Percentiles rank a stretch among this genome's conserved stretches.
phyloP scores from a whole-genome alignment of 2,113 vertebrate genomes.

The Corapipo altera region DNA sequence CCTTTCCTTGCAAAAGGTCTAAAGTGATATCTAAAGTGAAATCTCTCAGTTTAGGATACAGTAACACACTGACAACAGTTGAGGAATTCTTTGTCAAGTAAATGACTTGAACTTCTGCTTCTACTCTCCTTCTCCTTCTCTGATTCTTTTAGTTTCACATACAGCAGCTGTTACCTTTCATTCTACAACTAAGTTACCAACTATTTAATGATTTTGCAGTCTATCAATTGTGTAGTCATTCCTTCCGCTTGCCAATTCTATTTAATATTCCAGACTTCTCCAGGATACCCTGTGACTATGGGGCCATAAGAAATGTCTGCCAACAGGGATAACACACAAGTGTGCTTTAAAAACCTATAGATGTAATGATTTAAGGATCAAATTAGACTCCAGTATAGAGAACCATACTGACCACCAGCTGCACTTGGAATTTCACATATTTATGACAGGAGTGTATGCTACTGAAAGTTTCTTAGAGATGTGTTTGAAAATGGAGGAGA shows the following conservation, averaged over 20 bases:
- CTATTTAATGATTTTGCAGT: conserved; percentile 12
- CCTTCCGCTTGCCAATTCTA: neutral
- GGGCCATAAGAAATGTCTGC: neutral
- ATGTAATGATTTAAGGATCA: neutral
- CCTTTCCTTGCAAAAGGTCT: neutral
- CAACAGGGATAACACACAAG: neutral
- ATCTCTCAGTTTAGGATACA: neutral
- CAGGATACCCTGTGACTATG: neutral
- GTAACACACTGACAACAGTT: neutral
- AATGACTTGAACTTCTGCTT: neutral
- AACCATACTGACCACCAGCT: neutral
- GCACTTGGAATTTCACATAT: neutral
- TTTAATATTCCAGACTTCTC: neutral
- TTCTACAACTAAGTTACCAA: neutral
- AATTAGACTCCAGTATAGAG: neutral
- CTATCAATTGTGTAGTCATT: conserved; percentile 3
- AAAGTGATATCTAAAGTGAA: neutral
- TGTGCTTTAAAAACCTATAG: neutral
- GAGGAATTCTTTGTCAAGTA: neutral
- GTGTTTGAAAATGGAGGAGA: neutral
- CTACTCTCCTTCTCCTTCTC: neutral
- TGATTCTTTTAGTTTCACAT: neutral
- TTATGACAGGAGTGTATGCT: neutral
- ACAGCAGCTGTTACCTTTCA: conserved; percentile 15
- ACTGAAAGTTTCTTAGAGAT: neutral